Conservation (phyloP, 1,140 invertebrate genomes). For the Formica selysi region DNA sequence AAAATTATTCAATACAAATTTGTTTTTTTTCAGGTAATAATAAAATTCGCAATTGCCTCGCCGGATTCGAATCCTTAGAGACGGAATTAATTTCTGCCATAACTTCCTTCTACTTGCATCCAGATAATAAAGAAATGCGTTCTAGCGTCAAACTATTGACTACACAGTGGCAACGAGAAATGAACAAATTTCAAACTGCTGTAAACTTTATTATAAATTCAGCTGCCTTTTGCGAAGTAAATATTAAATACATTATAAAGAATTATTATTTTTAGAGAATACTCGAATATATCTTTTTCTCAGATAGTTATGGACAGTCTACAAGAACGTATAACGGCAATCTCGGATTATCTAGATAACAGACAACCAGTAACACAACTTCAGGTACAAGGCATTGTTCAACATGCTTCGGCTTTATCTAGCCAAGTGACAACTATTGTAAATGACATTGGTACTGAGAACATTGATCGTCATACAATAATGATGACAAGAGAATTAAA, state of each 20-base stretch:
- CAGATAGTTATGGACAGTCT: conserved; percentile 83
- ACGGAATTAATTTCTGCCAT: conserved; percentile 89
- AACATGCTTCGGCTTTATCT: conserved; percentile 80
- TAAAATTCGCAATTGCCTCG: conserved; percentile 88
- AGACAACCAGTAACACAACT: conserved; percentile 77
- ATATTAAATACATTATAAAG: neutral
- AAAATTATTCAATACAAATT: conserved; percentile 27
- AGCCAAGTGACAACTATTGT: conserved; percentile 81
- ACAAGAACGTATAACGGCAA: conserved; percentile 77
- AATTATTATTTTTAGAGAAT: neutral
- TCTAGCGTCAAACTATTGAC: conserved; percentile 85
- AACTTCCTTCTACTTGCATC: conserved; percentile 84
- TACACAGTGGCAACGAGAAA: conserved; percentile 88
- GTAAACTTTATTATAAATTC: conserved; percentile 90
- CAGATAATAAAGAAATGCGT: conserved; percentile 81
- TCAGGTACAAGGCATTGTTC: conserved; percentile 81
- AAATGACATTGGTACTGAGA: conserved; percentile 83
- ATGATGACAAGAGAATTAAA: conserved; percentile 84
- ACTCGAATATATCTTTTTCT: neutral
- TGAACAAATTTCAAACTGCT: conserved; percentile 86
- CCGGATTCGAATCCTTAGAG: conserved; percentile 89
- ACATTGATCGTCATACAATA: conserved; percentile 81
- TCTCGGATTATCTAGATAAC: conserved; percentile 82
- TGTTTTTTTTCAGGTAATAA: conserved; percentile 86
- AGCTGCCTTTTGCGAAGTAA: conserved; percentile 89